Evolutionary conservation across 1,140 invertebrate genomes (phyloP), one percentile per base, ranked within the genome.

Genomic region (Harpegnathos saltator): DNA sequence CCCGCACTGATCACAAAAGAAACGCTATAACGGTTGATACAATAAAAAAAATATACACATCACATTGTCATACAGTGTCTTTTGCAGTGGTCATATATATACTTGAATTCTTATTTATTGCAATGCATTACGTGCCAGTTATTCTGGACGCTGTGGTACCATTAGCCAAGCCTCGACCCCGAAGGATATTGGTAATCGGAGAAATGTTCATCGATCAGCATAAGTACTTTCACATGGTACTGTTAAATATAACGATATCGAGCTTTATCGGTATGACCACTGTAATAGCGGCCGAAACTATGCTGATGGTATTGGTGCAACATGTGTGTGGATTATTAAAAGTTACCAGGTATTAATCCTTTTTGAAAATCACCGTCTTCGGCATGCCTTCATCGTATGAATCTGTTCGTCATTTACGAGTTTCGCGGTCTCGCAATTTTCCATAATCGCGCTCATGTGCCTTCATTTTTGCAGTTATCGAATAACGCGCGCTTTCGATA

Each of bases 41-140:
- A 33, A 33, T 33, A 33, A 33, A 33, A 33, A 1, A 33, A 33
- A 7, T 33, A 33, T n/a, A 33, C 33, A 33, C 7, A 33, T 33
- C 7, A 33, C 7, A 33, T 33, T 33, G 7, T 33, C 33, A 33
- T 7, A 3, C 7, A 3, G 33, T 33, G 33, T 33, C 33, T 33
- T 65, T 77, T 75, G 44, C 44, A 77, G 73, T 4, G 11, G 54
- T 66, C 17, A 62, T 78, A 38, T 78, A 78, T 38, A 11, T 50
- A 17, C 48, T 48, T 12, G 66, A 61, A 33, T 17, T 54, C 12
- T 0, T 12, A 1, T 81, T 71, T 50, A 7, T 72, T 48, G 48
- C 14, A 61, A 33, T 26, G 5, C 3, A 29, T 22, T 71, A 58
- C 48, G 0, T 71, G 11, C 77, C 77, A 7, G 24, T 48, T 44